Evolutionary conservation across 2,888 invertebrate species (phyloP).

Genomic region (Spicauda simplicius): DNA sequence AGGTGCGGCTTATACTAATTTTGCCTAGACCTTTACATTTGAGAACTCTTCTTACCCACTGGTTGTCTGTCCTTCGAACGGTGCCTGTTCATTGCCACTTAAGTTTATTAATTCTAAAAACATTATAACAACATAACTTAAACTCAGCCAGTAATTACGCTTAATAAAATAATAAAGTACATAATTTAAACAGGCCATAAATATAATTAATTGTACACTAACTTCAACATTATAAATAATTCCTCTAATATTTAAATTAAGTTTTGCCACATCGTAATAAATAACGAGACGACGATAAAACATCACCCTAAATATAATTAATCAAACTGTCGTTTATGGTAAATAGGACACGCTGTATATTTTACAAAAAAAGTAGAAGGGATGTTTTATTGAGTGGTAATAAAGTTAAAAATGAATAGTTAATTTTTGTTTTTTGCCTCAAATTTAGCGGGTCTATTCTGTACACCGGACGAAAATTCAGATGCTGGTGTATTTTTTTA

Average conservation of each 20-base stretch:
- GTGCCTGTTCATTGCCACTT: no score
- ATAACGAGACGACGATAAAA: slow-evolving; percentile 34
- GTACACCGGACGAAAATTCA: no score
- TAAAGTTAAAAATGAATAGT: not conserved
- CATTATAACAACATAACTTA: no score
- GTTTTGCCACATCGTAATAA: slow-evolving; percentile 8
- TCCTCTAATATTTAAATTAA: slow-evolving; percentile 15
- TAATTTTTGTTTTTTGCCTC: not conserved
- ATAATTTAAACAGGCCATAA: not conserved
- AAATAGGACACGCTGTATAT: slow-evolving; percentile 38
- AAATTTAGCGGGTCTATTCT: no score
- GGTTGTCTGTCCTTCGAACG: no score
- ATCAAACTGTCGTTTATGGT: slow-evolving; percentile 40
- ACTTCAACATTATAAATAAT: slow-evolving; percentile 2
- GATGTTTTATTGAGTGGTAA: no score
- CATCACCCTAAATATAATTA: slow-evolving; percentile 39
- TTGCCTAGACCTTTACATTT: no score
- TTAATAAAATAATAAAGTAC: not conserved
- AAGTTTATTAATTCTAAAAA: no score
- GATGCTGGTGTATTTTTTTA: no score
- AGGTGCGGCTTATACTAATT: no score
- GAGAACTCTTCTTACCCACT: no score
- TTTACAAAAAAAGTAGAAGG: slow-evolving; percentile 7
- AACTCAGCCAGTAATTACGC: not conserved
- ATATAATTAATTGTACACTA: not conserved